Conservation (phyloP, 1,140 invertebrate genomes). For the Hycleus cichorii region DNA sequence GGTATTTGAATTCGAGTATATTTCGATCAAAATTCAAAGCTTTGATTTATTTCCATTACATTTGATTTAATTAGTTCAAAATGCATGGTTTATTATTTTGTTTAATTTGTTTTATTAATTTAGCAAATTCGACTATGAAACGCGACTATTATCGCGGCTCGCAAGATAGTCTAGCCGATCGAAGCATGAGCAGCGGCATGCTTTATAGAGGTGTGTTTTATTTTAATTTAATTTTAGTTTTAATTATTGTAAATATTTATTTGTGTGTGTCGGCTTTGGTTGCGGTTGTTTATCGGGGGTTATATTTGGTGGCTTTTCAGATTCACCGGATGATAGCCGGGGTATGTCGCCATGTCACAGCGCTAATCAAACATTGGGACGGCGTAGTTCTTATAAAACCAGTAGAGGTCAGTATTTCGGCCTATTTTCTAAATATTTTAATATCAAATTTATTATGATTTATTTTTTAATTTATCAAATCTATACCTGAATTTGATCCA, state of each 20-base stretch:
- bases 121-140: constrained; percentile 57
- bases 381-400: constrained; percentile 78
- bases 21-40: neutral
- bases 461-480: too few species aligned
- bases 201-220: constrained; percentile 49
- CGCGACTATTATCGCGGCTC: constrained; percentile 81
- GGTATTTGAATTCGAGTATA: constrained; percentile 45
- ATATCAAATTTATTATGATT: too few species aligned
- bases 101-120: constrained; percentile 34
- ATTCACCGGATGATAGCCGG: constrained; percentile 73
- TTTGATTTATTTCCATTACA: constrained; percentile 24
- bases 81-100: constrained; percentile 35
- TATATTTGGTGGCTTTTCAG: constrained; percentile 47
- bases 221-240: constrained; percentile 26
- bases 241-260: neutral
- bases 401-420: constrained; percentile 58
- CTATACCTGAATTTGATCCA: too few species aligned
- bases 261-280: neutral
- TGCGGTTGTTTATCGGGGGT: constrained; percentile 7
- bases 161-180: constrained; percentile 71
- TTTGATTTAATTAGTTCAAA: constrained; percentile 22
- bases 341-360: constrained; percentile 64
- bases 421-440: too few species aligned
- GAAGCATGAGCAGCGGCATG: constrained; percentile 46
- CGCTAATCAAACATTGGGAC: constrained; percentile 57